Base-by-base conservation (phyloP, 2,113 vertebrate species). In the Cyprinus carpio region DNA sequence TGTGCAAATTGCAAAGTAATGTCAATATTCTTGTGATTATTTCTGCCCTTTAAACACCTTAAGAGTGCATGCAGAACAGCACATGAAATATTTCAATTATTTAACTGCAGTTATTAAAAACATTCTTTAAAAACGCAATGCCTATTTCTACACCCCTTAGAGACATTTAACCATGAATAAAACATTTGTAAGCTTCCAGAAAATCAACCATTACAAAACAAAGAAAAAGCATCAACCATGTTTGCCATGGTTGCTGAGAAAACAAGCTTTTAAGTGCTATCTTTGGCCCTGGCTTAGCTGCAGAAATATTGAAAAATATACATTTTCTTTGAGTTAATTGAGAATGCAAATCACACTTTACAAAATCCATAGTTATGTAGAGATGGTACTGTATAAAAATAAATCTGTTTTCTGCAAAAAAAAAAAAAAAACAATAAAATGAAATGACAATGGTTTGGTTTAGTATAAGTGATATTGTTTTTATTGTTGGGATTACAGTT, bases 301-400 rank as follows among this genome's bases (percentile, higher is more conserved):
- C 72, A 76, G 16, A 64, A 51, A 11, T 58, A 29, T 20, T 67
- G 64, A 60, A 16, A 43, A 16, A 43, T 23, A 78, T 6, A 25
- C 37, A 37, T 46, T 67, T 62, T n/a, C 4, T 75, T 18, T 77
- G 6, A 18, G 81, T 49, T 76, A 31, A 65, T 34, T 82, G 15
- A 46, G 29, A 46, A 20, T 65, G 40, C n/a, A 40, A 56, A 56
- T 46, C n/a, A 74, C 4, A 40, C 60, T 54, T 74, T 10, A 82
- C 13, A 71, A 31, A 7, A 71, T 72, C 8, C 37, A 80, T 64
- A 69, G 23, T 82, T 27, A 7, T 7, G 9, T 83, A 54, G 18
- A 84, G 13, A 69, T 23, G 56, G 9, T 72, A 29, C 49, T 27
- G 37, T 83, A 81, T 43, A 87, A 84, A 86, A 83, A 86, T 31